Evolutionary conservation across 2,888 invertebrate species (phyloP), one percentile per base, ranked within the genome.

Genomic region (Heliconius ismenius): DNA sequence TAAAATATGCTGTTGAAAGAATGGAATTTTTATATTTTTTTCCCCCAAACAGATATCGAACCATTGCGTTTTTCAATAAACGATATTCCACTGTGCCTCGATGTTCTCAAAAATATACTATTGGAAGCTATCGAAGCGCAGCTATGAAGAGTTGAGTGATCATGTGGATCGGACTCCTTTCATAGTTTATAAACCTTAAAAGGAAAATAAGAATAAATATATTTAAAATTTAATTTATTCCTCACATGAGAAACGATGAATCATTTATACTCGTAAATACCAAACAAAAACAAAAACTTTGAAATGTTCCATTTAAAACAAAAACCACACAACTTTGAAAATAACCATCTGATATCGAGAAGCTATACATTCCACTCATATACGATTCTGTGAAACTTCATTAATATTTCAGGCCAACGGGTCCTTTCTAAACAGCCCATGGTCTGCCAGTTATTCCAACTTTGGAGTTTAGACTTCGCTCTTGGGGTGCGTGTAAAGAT

Each of bases 371-470:
- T 83, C 85, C 83, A 84, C 91, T 92, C 91, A 92, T 93, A 92
- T 91, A 93, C 86, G 89, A 93, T 92, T 92, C 93, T 90, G 84
- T 83, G 91, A 92, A 93, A 94, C 92, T 93, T 92, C 92, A 93
- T 94, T 93, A 94, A 94, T 94, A 94, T 94, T 94, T 93, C 92
- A 94, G 89, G 83, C 86, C 84, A 88, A 65, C 84, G 90, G 91
- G 92, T 93, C 94, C 93, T 93, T 93, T 93, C 92, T 90, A 94
- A 94, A 94, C 94, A 94, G 93, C 94, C 94, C 90, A 93, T 94
- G 93, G 94, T 92, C 93, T 93, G 94, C 91, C 83, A 89, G 94
- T 94, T 94, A 92, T 94, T 93, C 91, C 92, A 93, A 94, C 92
- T 94, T 93, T 88, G 90, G 87, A 88, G 87, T 90, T 89, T 82